Percentiles rank a stretch among this genome's conserved stretches.
These are phyloP conservation scores for Entelurus aequoreus DNA, from an alignment of 2,113 vertebrate species.

Conservation along the genomic window DNA sequence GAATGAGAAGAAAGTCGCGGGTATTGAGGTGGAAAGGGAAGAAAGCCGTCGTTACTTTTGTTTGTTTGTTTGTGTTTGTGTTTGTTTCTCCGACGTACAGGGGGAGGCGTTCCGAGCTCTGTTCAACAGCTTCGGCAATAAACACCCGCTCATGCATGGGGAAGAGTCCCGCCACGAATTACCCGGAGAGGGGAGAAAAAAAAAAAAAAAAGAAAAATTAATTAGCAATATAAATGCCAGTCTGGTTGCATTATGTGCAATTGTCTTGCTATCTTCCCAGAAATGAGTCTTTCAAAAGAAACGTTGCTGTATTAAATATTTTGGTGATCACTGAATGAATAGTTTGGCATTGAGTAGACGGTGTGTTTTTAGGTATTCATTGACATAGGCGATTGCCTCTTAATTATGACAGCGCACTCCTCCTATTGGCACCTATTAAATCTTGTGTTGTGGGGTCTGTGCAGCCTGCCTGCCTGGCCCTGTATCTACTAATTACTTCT, in stretches of 20 bases:
- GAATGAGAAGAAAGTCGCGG: constrained; percentile 32
- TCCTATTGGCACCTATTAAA: constrained; percentile 98
- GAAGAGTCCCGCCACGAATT: too few relatives aligned
- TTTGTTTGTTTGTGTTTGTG: constrained; percentile 63
- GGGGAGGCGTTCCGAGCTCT: constrained; percentile 27
- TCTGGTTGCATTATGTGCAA: constrained; percentile 88
- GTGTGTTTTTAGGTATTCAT: constrained; percentile 85
- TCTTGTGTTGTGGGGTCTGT: constrained; percentile 95
- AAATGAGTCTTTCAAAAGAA: constrained; percentile 99
- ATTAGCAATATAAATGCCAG: constrained; percentile 99
- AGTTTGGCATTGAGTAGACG: constrained; percentile 75
- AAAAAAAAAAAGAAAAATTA: constrained; percentile 78
- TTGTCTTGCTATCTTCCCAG: constrained; percentile 99
- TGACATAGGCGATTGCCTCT: constrained; percentile 99
- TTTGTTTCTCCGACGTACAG: constrained; percentile 15
- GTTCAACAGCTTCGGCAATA: constrained; percentile 28
- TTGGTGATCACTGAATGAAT: constrained; percentile 98
- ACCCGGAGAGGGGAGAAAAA: constrained; percentile 63
- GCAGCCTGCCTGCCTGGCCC: constrained; percentile 94
- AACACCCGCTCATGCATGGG: constrained; percentile 6
- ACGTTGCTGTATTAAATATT: constrained; percentile 99
- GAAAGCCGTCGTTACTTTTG: constrained; percentile 48
- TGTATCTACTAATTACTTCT: constrained; percentile 99
- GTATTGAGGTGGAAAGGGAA: constrained; percentile 52
- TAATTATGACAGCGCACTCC: constrained; percentile 96